phyloP scores from a whole-genome alignment of 2,888 invertebrate species.

The Stegophylla sp. region DNA sequence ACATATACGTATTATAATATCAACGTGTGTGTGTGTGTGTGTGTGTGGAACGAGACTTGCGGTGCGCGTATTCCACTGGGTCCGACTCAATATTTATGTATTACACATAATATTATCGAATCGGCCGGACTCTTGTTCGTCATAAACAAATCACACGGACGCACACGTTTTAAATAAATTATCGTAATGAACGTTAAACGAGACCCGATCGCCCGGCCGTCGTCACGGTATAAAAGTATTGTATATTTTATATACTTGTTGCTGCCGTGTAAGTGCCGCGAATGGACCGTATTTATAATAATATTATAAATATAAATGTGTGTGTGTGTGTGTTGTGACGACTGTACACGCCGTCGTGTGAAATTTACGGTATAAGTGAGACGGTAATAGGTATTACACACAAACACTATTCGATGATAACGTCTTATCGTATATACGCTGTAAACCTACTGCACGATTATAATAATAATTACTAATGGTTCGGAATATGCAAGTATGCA shows the following conservation, averaged over 20 bases:
- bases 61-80: conserved; percentile 14
- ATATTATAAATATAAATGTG: background rate
- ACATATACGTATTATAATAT: too few relatives aligned
- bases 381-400: background rate
- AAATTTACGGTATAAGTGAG: background rate
- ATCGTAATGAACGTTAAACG: conserved; percentile 44
- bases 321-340: background rate
- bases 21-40: too few relatives aligned
- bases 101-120: conserved; percentile 9
- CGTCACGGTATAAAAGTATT: background rate
- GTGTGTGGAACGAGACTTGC: conserved; percentile 21
- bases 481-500: too few relatives aligned
- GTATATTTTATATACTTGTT: too few relatives aligned
- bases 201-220: background rate
- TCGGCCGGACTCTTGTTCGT: conserved; percentile 47
- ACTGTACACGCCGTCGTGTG: background rate
- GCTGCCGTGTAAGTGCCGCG: too few relatives aligned
- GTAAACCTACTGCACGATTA: background rate
- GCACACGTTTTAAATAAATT: background rate
- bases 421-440: background rate
- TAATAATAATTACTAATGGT: too few relatives aligned
- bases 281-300: too few relatives aligned
- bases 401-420: background rate
- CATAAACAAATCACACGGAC: conserved; percentile 40
- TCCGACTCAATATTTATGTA: conserved; percentile 44